Percentiles rank a stretch among this genome's conserved stretches.
These are phyloP conservation scores for Micrasema longulum DNA, from an alignment of 1,140 invertebrate species.

Conservation along the genomic window DNA sequence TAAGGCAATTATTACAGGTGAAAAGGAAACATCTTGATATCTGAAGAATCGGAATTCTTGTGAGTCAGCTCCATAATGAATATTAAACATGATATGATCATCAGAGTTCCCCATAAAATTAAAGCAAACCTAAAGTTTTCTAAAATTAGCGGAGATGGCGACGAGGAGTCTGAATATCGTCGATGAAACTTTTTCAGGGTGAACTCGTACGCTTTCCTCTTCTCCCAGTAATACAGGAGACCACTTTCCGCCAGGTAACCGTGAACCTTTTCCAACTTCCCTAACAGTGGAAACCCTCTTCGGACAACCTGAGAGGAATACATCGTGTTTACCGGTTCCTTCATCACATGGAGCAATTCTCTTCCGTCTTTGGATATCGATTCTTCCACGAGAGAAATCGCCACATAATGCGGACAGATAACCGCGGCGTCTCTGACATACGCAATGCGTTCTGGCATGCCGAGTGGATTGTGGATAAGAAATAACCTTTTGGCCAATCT, in stretches of 20 bases:
- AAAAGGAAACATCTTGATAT: no score
- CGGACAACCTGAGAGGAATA: conserved; percentile 38
- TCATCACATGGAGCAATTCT: conserved; percentile 38
- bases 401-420: conserved; percentile 37
- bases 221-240: conserved; percentile 35
- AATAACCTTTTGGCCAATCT: conserved; percentile 14
- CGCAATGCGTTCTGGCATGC: not conserved
- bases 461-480: conserved; percentile 17
- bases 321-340: conserved; percentile 30
- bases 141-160: not conserved
- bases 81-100: not conserved
- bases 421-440: conserved; percentile 16
- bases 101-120: not conserved
- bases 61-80: conserved; percentile 18
- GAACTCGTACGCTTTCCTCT: not conserved
- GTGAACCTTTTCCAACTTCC: conserved; percentile 19
- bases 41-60: no score
- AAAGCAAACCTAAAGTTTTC: conserved; percentile 4
- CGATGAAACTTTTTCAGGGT: not conserved
- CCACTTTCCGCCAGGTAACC: conserved; percentile 34
- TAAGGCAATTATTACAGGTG: no score
- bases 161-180: not conserved
- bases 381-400: conserved; percentile 6
- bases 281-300: conserved; percentile 29
- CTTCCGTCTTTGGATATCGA: conserved; percentile 26